phyloP scores from a whole-genome alignment of 2,113 vertebrate species.

The Odontesthes bonariensis region DNA sequence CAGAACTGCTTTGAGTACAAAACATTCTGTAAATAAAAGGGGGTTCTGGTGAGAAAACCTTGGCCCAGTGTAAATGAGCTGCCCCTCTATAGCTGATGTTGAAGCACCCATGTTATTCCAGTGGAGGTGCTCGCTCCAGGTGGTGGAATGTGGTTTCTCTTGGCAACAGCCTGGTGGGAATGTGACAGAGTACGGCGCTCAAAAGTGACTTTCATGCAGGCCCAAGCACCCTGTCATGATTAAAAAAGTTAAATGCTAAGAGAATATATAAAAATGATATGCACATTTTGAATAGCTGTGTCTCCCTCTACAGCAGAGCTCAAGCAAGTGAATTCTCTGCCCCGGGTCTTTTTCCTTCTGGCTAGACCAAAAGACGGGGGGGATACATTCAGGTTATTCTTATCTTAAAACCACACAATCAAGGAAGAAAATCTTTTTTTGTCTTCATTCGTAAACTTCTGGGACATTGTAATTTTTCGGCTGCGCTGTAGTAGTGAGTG shows the following conservation, averaged over 20 bases:
- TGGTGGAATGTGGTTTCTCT: slow-evolving; percentile 33
- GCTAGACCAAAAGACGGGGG: slow-evolving; percentile 28
- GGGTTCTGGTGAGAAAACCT: no score
- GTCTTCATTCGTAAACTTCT: slow-evolving; percentile 57
- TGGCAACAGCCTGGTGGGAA: slow-evolving; percentile 57
- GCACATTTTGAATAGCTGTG: slow-evolving; percentile 28
- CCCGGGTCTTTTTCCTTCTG: slow-evolving; percentile 48
- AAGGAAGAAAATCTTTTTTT: slow-evolving; percentile 36
- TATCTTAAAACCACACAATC: slow-evolving; percentile 66
- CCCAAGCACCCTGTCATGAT: slow-evolving; percentile 15
- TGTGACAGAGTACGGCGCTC: slow-evolving; percentile 41
- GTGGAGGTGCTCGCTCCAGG: slow-evolving; percentile 26
- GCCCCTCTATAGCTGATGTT: slow-evolving; percentile 38
- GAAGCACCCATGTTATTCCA: slow-evolving; percentile 39
- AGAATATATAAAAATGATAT: neutral
- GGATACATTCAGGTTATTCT: slow-evolving; percentile 54
- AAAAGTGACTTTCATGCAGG: slow-evolving; percentile 25
- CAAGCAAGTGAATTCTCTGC: slow-evolving; percentile 42
- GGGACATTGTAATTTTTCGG: slow-evolving; percentile 43
- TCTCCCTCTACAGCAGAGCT: slow-evolving; percentile 34
- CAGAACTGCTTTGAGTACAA: no score
- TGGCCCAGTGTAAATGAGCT: slow-evolving; percentile 35
- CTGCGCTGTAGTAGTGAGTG: slow-evolving; percentile 47
- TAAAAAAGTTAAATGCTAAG: slow-evolving; percentile 15
- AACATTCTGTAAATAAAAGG: no score